These are phyloP conservation scores for Amblyopsis hoosieri DNA, from an alignment of 2,797 vertebrate genomes.

Conservation along the genomic window DNA sequence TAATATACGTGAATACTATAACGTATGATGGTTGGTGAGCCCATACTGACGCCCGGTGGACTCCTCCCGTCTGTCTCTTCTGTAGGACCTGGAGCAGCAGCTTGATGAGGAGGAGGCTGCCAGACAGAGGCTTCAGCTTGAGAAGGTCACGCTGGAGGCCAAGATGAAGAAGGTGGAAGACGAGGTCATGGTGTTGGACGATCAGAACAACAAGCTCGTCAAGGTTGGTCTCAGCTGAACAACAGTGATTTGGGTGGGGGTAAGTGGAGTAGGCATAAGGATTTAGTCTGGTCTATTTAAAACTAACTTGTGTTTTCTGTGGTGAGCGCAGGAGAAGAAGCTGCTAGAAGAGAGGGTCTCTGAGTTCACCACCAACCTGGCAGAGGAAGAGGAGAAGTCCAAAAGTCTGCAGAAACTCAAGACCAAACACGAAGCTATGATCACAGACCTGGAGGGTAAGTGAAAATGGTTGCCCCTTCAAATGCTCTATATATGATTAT, in stretches of 20 bases:
- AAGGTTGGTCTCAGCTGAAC: slow-evolving; percentile 80
- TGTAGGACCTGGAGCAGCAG: slow-evolving; percentile 94
- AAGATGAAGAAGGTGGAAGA: slow-evolving; percentile 97
- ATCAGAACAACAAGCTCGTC: slow-evolving; percentile 90
- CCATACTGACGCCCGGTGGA: neutral
- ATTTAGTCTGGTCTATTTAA: neutral
- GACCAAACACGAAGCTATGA: slow-evolving; percentile 98
- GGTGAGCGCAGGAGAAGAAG: slow-evolving; percentile 89
- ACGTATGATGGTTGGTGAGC: too few species aligned
- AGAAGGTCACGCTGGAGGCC: slow-evolving; percentile 93
- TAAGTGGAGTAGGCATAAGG: neutral
- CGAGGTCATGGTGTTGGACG: slow-evolving; percentile 91
- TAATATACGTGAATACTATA: neutral
- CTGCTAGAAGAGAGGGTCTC: slow-evolving; percentile 91
- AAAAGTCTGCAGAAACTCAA: slow-evolving; percentile 98
- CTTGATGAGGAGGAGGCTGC: slow-evolving; percentile 95
- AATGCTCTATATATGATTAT: too few species aligned
- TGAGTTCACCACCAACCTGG: slow-evolving; percentile 93
- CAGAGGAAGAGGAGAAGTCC: slow-evolving; percentile 97
- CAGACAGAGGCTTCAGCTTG: slow-evolving; percentile 94
- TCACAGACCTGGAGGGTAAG: slow-evolving; percentile 95
- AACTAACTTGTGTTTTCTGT: neutral
- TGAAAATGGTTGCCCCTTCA: neutral
- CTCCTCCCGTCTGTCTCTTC: neutral
- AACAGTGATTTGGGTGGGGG: neutral